phyloP scores from a whole-genome alignment of 2,888 invertebrate species.

The Empis stercorea region DNA sequence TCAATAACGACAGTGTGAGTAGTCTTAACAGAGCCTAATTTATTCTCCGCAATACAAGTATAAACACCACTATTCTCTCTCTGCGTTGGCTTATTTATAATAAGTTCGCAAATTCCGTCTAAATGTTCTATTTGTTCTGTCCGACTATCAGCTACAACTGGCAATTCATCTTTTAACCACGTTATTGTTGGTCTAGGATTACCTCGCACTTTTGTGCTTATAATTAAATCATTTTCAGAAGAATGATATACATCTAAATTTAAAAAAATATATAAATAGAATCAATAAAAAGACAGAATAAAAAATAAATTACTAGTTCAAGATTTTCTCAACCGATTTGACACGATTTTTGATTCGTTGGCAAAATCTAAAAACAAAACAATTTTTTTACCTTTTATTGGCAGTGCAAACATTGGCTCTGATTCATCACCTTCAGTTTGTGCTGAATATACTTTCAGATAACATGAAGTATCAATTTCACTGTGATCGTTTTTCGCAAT shows the following conservation, averaged over 20 bases:
- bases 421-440: conserved; percentile 31
- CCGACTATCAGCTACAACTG: conserved; percentile 44
- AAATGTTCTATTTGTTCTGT: conserved; percentile 53
- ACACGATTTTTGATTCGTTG: conserved; percentile 17
- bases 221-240: conserved; percentile 57
- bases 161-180: conserved; percentile 60
- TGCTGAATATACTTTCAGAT: conserved; percentile 39
- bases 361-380: neutral
- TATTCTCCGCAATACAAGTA: conserved; percentile 51
- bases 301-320: conserved; percentile 8
- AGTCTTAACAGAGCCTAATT: conserved; percentile 58
- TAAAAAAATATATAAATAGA: conserved; percentile 3
- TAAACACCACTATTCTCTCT: conserved; percentile 41
- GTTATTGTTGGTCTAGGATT: conserved; percentile 56
- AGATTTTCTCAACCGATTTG: conserved; percentile 24
- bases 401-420: conserved; percentile 36
- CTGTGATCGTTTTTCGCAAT: conserved; percentile 64
- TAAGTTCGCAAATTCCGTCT: conserved; percentile 62
- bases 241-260: conserved; percentile 55
- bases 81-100: conserved; percentile 51
- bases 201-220: conserved; percentile 70
- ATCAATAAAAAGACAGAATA: conserved; percentile 15
- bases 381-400: conserved; percentile 48
- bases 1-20: conserved; percentile 47
- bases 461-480: conserved; percentile 55